Percentiles rank a stretch among this genome's conserved stretches.
These are phyloP conservation scores for Drosophila punjabiensis DNA, from an alignment of 1,140 invertebrate genomes.

Conservation along the genomic window DNA sequence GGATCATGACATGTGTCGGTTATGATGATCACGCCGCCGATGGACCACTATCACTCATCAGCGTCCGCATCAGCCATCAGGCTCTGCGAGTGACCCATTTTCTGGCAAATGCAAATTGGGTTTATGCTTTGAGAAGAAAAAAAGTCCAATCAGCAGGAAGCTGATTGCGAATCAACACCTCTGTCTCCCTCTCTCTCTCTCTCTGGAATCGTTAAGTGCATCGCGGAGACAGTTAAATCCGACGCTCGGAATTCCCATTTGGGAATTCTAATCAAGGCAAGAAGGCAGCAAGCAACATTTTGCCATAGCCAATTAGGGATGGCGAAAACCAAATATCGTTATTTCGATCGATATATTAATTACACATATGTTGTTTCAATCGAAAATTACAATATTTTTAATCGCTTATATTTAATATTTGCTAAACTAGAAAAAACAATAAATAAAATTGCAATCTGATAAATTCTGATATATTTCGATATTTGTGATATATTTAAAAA, in stretches of 20 bases:
- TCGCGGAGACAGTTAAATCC: background rate
- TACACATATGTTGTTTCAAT: too few species aligned
- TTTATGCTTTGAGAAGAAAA: slow-evolving; percentile 4
- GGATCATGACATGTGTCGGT: slow-evolving; percentile 50
- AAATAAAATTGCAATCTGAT: too few species aligned
- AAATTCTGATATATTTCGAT: too few species aligned
- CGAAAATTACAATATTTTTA: too few species aligned
- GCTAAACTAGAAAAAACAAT: too few species aligned
- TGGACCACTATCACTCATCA: slow-evolving; percentile 36
- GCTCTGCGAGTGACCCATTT: slow-evolving; percentile 24
- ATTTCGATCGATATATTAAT: too few species aligned
- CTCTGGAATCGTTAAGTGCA: slow-evolving; percentile 10
- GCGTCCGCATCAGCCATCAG: background rate
- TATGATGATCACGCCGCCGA: slow-evolving; percentile 39
- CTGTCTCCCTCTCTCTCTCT: background rate
- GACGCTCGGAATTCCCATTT: background rate
- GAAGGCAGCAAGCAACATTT: background rate
- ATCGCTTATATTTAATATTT: too few species aligned
- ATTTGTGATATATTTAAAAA: too few species aligned
- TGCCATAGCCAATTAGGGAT: too few species aligned
- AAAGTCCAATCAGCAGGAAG: slow-evolving; percentile 23
- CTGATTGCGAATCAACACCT: slow-evolving; percentile 23
- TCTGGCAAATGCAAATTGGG: slow-evolving; percentile 20
- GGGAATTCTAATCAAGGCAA: background rate
- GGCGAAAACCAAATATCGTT: too few species aligned